phyloP scores from a whole-genome alignment of 2,113 vertebrate species.

The Bucco capensis region DNA sequence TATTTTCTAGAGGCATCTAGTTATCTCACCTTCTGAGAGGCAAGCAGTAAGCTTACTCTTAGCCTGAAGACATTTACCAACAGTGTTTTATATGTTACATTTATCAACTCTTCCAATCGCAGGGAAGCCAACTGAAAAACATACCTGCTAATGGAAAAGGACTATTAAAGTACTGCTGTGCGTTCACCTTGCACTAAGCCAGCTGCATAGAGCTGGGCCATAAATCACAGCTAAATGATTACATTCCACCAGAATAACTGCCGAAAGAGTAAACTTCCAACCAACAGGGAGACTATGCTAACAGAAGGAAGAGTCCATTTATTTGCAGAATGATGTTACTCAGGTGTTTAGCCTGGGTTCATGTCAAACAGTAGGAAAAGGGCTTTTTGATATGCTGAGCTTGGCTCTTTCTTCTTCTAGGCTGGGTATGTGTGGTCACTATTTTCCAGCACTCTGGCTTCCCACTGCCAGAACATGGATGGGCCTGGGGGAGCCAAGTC shows the following conservation, averaged over 20 bases:
- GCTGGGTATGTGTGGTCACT: rapidly evolving
- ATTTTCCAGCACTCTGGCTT: background rate
- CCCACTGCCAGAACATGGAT: background rate
- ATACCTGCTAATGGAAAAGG: slow-evolving; percentile 22
- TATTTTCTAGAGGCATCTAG: slow-evolving; percentile 29
- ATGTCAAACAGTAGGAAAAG: background rate
- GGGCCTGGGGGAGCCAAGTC: background rate
- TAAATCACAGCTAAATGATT: slow-evolving; percentile 1
- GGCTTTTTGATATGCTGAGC: background rate
- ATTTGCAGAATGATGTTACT: background rate
- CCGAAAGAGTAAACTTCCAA: background rate
- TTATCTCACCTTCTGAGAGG: slow-evolving; percentile 38
- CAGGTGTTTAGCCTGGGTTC: background rate
- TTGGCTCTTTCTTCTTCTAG: background rate
- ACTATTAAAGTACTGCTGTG: slow-evolving; percentile 39
- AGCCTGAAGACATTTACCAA: slow-evolving; percentile 39
- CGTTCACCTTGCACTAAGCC: slow-evolving; percentile 39
- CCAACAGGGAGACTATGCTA: background rate
- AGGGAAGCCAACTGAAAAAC: slow-evolving; percentile 21
- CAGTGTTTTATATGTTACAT: background rate
- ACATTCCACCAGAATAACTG: background rate
- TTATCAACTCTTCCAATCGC: slow-evolving; percentile 14
- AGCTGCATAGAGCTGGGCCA: background rate
- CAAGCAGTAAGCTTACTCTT: slow-evolving; percentile 3
- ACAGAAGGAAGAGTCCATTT: background rate